phyloP scores from a whole-genome alignment of 2,888 invertebrate genomes.

The Ormyrus pomaceus region DNA sequence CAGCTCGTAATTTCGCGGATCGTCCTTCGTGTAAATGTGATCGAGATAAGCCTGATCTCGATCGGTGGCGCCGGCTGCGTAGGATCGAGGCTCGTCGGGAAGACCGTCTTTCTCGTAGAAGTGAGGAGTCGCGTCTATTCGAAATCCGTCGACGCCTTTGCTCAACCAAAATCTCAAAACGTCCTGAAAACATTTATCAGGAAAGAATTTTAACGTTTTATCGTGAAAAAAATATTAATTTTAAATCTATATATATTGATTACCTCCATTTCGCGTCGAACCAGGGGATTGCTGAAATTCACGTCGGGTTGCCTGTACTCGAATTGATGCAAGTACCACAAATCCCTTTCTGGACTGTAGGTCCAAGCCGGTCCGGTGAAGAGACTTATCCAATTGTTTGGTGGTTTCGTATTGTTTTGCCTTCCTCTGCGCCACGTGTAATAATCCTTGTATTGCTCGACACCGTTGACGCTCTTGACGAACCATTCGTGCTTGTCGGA shows the following conservation, averaged over 20 bases:
- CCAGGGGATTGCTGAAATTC: slow-evolving; percentile 75
- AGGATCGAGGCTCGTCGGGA: slow-evolving; percentile 79
- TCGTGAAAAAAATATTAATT: too few relatives aligned
- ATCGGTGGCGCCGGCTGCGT: slow-evolving; percentile 75
- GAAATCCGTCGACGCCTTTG: slow-evolving; percentile 90
- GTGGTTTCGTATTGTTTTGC: slow-evolving; percentile 62
- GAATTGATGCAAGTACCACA: slow-evolving; percentile 79
- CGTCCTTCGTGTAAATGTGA: slow-evolving; percentile 81
- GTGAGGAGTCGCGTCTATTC: slow-evolving; percentile 86
- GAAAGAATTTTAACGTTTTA: too few relatives aligned
- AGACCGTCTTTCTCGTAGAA: slow-evolving; percentile 79
- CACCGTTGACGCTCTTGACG: slow-evolving; percentile 67
- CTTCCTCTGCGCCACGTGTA: slow-evolving; percentile 76
- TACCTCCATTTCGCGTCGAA: slow-evolving; percentile 72
- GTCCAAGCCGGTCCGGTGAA: slow-evolving; percentile 79
- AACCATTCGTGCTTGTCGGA: slow-evolving; percentile 79
- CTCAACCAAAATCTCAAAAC: slow-evolving; percentile 88
- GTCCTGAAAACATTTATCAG: slow-evolving; percentile 74
- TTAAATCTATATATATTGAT: slow-evolving; percentile 13
- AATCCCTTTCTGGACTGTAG: slow-evolving; percentile 70
- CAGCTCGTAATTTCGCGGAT: slow-evolving; percentile 78
- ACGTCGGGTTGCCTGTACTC: slow-evolving; percentile 78
- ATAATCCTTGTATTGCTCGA: slow-evolving; percentile 75
- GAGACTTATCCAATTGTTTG: slow-evolving; percentile 77
- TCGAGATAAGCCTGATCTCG: slow-evolving; percentile 78